Evolutionary conservation across 2,797 vertebrate genomes (phyloP).

Genomic region (Diglossa cyanea): DNA sequence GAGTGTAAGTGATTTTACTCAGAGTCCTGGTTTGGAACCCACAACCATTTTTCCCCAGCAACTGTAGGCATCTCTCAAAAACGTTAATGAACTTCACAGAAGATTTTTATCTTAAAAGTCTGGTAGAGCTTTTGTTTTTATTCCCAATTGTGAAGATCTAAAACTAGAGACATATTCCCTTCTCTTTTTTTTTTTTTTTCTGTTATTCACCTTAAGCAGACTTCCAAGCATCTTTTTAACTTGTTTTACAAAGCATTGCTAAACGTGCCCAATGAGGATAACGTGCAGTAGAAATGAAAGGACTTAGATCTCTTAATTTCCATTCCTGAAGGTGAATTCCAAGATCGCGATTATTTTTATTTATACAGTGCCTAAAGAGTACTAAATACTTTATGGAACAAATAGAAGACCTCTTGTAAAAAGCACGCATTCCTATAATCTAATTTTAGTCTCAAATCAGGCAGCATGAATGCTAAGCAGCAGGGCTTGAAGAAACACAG

Average conservation of each 20-base stretch:
- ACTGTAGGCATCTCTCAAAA: not conserved
- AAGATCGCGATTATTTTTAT: conserved; percentile 63
- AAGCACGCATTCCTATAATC: conserved; percentile 51
- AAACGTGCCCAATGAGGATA: conserved; percentile 22
- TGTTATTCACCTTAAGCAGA: conserved; percentile 15
- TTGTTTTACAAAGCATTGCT: conserved; percentile 2
- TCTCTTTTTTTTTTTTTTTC: not conserved
- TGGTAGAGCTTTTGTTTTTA: conserved; percentile 29
- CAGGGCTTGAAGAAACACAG: not conserved
- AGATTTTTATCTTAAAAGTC: conserved; percentile 19
- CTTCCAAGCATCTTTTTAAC: conserved; percentile 47
- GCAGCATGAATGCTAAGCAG: conserved; percentile 53
- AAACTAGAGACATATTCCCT: not conserved
- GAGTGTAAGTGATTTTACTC: conserved; percentile 15
- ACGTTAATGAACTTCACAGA: conserved; percentile 37
- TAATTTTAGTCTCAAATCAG: conserved; percentile 57
- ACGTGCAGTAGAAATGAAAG: conserved; percentile 12
- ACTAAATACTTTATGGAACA: conserved; percentile 60
- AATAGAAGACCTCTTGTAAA: conserved; percentile 61
- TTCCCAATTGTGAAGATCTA: not conserved
- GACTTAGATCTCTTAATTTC: conserved; percentile 13
- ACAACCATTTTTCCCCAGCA: conserved; percentile 1
- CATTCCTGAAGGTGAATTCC: conserved; percentile 64
- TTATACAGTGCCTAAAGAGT: conserved; percentile 58
- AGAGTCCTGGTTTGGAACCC: not conserved